A percentile compares a stretch with the other conserved stretches of the same genome.
Evolutionary conservation across 1,140 invertebrate species (phyloP).

Genomic region (Palaemon carinicauda): DNA sequence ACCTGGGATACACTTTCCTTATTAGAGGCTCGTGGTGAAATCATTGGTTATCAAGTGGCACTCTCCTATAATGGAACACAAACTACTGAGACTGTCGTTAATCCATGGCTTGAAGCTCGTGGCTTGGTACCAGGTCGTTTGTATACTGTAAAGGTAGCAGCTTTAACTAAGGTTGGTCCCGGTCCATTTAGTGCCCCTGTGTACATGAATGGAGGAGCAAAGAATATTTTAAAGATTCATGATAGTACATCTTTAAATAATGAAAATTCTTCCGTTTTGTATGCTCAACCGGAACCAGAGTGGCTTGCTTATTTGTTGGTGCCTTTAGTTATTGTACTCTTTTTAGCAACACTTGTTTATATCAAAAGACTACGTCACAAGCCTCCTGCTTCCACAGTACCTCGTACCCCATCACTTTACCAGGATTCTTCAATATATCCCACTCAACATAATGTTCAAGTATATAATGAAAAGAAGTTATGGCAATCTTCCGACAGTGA

Average conservation of each 20-base stretch:
- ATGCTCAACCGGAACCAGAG: slow-evolving; percentile 45
- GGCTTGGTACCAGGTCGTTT: slow-evolving; percentile 35
- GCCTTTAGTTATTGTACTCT: slow-evolving; percentile 44
- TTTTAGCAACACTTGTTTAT: slow-evolving; percentile 41
- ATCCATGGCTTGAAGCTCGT: slow-evolving; percentile 48
- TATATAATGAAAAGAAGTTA: slow-evolving; percentile 56
- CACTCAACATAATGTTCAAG: slow-evolving; percentile 43
- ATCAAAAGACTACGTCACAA: slow-evolving; percentile 42
- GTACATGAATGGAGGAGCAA: slow-evolving; percentile 12
- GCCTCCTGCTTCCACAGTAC: slow-evolving; percentile 22
- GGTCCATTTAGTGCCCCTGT: slow-evolving; percentile 52
- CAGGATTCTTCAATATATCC: slow-evolving; percentile 40
- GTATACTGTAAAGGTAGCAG: slow-evolving; percentile 53
- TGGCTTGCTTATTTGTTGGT: slow-evolving; percentile 58
- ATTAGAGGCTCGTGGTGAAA: slow-evolving; percentile 34
- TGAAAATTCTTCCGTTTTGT: slow-evolving; percentile 25
- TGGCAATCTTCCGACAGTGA: slow-evolving; percentile 52
- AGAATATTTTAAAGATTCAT: neutral
- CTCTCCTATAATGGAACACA: slow-evolving; percentile 44
- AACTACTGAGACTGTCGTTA: slow-evolving; percentile 30
- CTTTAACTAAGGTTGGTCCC: slow-evolving; percentile 43
- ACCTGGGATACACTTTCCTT: slow-evolving; percentile 38
- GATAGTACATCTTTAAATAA: neutral
- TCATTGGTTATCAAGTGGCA: slow-evolving; percentile 54
- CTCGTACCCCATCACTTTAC: slow-evolving; percentile 29